A percentile compares a stretch with the other conserved stretches of the same genome.
Conservation (phyloP, 2,113 vertebrate species). For the Halcyon senegalensis region DNA sequence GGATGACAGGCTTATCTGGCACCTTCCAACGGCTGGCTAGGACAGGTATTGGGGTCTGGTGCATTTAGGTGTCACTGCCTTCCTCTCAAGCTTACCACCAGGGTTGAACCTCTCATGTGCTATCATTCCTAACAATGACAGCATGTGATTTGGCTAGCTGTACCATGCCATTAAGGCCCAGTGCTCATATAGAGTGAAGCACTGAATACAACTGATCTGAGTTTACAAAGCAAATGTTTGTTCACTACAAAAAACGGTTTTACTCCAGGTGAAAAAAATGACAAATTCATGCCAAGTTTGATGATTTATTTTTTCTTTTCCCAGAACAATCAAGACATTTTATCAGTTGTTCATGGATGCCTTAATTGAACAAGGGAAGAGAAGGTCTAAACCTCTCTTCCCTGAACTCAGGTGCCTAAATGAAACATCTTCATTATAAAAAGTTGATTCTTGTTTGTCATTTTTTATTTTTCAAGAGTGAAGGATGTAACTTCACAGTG, state of each 20-base stretch:
- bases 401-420: neutral
- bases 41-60: slow-evolving; percentile 17
- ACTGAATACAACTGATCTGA: neutral
- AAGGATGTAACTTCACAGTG: neutral
- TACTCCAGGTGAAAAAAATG: neutral
- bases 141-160: neutral
- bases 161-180: fast-evolving
- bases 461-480: neutral
- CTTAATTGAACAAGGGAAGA: neutral
- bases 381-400: neutral
- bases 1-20: slow-evolving; percentile 59
- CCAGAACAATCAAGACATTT: neutral
- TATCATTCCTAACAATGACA: neutral
- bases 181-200: fast-evolving
- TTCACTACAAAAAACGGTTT: neutral
- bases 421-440: neutral
- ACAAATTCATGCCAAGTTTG: neutral
- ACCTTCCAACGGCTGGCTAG: slow-evolving; percentile 10
- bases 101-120: neutral
- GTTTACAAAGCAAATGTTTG: neutral
- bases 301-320: neutral
- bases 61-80: neutral
- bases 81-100: neutral
- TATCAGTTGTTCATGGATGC: neutral
- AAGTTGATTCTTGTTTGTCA: neutral